Evolutionary conservation across 2,797 vertebrate genomes (phyloP).

Genomic region (Anableps anableps): DNA sequence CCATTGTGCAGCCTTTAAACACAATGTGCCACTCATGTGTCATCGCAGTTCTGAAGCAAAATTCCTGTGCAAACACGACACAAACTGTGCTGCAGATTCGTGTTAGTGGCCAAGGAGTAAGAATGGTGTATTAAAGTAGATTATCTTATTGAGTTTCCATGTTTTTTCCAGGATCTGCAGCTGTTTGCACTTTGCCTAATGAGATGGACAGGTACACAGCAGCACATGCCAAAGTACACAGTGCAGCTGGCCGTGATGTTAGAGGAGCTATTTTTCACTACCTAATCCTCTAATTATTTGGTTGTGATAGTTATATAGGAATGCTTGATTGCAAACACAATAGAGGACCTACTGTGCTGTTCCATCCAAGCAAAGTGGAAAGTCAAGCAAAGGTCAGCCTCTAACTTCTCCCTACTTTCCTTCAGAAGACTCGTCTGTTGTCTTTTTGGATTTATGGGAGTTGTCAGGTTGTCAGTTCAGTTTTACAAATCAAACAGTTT

Average conservation of each 20-base stretch:
- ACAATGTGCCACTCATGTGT: slow-evolving; percentile 31
- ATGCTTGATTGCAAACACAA: slow-evolving; percentile 64
- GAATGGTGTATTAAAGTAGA: slow-evolving; percentile 22
- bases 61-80: neutral
- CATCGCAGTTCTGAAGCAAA: slow-evolving; percentile 30
- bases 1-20: slow-evolving; percentile 27
- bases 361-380: slow-evolving; percentile 27
- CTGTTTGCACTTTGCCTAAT: slow-evolving; percentile 49
- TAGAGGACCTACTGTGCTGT: slow-evolving; percentile 26
- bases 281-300: slow-evolving; percentile 63
- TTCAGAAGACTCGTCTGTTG: neutral
- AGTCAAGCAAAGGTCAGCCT: slow-evolving; percentile 28
- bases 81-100: neutral
- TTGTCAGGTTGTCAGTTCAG: neutral
- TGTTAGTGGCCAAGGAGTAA: slow-evolving; percentile 26
- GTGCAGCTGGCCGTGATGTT: slow-evolving; percentile 23
- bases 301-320: slow-evolving; percentile 55
- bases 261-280: slow-evolving; percentile 60
- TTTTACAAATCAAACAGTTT: neutral
- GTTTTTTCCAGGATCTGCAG: slow-evolving; percentile 21
- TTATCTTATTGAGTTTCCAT: slow-evolving; percentile 22
- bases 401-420: neutral
- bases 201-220: slow-evolving; percentile 53
- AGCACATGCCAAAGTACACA: slow-evolving; percentile 57
- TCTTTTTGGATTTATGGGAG: neutral